Conservation (phyloP, 1,140 invertebrate species). For the Lepeophtheirus salmonis region DNA sequence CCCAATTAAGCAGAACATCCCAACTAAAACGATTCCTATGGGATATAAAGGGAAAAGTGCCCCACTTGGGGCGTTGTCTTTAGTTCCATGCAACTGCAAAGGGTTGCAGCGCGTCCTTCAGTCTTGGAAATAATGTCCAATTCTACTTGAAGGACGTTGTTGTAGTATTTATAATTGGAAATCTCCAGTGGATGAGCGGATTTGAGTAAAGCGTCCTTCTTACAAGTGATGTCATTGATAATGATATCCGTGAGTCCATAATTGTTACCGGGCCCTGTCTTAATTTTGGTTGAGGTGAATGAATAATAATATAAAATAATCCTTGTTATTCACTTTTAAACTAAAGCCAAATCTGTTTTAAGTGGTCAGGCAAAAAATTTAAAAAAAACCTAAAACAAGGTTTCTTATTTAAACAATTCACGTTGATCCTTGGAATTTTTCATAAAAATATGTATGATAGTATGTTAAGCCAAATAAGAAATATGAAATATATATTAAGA, state of each 20-base stretch:
- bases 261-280: background rate
- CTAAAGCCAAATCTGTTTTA: too few species aligned
- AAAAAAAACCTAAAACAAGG: too few species aligned
- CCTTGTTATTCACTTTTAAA: too few species aligned
- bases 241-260: background rate
- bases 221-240: background rate
- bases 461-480: too few species aligned
- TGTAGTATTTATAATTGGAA: background rate
- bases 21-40: background rate
- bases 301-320: too few species aligned
- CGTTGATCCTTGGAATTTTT: too few species aligned
- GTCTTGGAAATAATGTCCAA: background rate
- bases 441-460: too few species aligned
- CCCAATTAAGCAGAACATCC: background rate
- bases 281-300: background rate
- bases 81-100: background rate
- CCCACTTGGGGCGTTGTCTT: background rate
- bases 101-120: background rate
- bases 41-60: background rate
- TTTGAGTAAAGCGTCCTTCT: background rate
- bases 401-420: too few species aligned
- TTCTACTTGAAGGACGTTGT: background rate
- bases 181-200: background rate
- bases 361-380: too few species aligned
- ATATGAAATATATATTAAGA: too few species aligned